phyloP scores from a whole-genome alignment of 2,888 invertebrate genomes.

The Campoletis raptor region DNA sequence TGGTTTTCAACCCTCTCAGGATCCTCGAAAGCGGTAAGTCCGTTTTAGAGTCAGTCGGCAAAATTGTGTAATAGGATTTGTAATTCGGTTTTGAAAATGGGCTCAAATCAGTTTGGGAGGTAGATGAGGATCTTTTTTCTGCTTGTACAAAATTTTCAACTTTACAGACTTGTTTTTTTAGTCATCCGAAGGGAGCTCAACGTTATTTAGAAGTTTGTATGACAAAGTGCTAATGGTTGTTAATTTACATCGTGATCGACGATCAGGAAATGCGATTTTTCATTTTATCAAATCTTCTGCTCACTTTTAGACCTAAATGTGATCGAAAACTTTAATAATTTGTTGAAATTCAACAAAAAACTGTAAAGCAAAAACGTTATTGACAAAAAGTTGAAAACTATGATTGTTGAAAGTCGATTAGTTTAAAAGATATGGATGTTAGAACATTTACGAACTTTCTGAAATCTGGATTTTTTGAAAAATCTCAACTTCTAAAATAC shows the following conservation, averaged over 20 bases:
- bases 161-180: neutral
- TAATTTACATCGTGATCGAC: neutral
- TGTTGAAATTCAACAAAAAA: neutral
- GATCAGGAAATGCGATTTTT: neutral
- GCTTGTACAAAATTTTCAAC: neutral
- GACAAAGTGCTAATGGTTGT: neutral
- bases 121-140: neutral
- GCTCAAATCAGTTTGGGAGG: neutral
- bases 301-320: too few relatives aligned
- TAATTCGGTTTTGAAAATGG: conserved; percentile 2
- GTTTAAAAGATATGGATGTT: too few relatives aligned
- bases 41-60: neutral
- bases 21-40: neutral
- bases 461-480: too few relatives aligned
- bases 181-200: neutral
- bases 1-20: neutral
- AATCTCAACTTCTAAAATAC: too few relatives aligned
- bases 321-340: too few relatives aligned
- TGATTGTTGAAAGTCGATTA: too few relatives aligned
- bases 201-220: neutral
- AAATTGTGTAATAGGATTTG: conserved; percentile 5
- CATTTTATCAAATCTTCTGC: too few relatives aligned
- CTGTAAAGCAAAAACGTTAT: too few relatives aligned
- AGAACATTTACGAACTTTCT: too few relatives aligned
- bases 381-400: too few relatives aligned